A percentile compares a stretch with the other conserved stretches of the same genome.
These are phyloP conservation scores for Hiodon tergisus DNA, from an alignment of 2,113 vertebrate species.

Conservation along the genomic window DNA sequence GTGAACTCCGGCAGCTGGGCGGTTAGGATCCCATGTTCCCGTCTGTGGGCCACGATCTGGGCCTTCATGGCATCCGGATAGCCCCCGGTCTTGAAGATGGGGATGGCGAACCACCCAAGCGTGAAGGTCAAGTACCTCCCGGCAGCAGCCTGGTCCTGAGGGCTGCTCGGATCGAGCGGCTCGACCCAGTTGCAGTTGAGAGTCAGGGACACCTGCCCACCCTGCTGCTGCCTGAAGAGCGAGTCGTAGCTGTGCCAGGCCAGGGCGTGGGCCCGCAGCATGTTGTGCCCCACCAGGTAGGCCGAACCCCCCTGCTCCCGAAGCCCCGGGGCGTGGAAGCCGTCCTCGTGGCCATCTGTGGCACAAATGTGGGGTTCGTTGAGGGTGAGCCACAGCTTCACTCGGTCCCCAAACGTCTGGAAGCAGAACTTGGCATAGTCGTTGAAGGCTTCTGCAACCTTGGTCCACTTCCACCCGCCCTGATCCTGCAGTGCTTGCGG, in stretches of 20 bases:
- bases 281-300: slow-evolving; percentile 65
- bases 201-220: slow-evolving; percentile 56
- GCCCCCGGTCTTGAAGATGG: slow-evolving; percentile 69
- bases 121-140: slow-evolving; percentile 58
- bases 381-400: slow-evolving; percentile 75
- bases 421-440: slow-evolving; percentile 71
- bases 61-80: slow-evolving; percentile 68
- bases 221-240: slow-evolving; percentile 55
- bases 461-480: slow-evolving; percentile 61
- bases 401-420: slow-evolving; percentile 64
- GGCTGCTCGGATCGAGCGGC: slow-evolving; percentile 45
- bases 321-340: slow-evolving; percentile 54
- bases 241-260: slow-evolving; percentile 69
- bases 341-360: slow-evolving; percentile 52
- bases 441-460: slow-evolving; percentile 56
- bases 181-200: slow-evolving; percentile 66
- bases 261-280: slow-evolving; percentile 65
- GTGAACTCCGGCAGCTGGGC: slow-evolving; percentile 64
- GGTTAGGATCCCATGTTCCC: slow-evolving; percentile 45
- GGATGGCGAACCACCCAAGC: slow-evolving; percentile 70
- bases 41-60: slow-evolving; percentile 53
- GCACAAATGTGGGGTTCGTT: slow-evolving; percentile 65
- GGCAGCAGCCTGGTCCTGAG: slow-evolving; percentile 51
- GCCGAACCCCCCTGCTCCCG: slow-evolving; percentile 52
- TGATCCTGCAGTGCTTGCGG: slow-evolving; percentile 67